Evolutionary conservation across 2,888 invertebrate species (phyloP).

Genomic region (Eupithecia tripunctaria): DNA sequence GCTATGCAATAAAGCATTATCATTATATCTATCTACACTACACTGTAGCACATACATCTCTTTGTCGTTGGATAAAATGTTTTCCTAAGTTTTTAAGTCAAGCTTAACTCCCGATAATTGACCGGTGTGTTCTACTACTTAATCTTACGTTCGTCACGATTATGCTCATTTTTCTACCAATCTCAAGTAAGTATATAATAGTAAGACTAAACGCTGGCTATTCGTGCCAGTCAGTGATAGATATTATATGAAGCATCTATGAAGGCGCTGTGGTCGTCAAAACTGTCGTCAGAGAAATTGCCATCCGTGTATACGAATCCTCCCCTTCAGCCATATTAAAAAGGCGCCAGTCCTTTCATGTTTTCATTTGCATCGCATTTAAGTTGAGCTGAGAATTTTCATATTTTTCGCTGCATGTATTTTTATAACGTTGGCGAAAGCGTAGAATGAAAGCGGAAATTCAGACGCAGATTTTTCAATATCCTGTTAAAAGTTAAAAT

Average conservation of each 20-base stretch:
- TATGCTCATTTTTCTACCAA: neutral
- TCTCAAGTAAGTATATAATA: no score
- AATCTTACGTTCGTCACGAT: neutral
- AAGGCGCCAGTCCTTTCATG: constrained; percentile 22
- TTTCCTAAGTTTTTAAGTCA: neutral
- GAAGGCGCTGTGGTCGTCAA: neutral
- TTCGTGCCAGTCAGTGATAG: neutral
- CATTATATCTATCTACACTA: neutral
- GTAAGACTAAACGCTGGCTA: neutral
- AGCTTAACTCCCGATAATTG: neutral
- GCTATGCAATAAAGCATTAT: no score
- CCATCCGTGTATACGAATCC: neutral
- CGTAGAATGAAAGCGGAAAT: constrained; percentile 18
- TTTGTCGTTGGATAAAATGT: neutral
- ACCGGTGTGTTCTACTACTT: no score
- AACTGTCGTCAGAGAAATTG: neutral
- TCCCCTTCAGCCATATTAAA: constrained; percentile 11
- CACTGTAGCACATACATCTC: neutral
- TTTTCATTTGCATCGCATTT: constrained; percentile 33
- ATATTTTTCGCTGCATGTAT: constrained; percentile 34
- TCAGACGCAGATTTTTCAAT: constrained; percentile 18
- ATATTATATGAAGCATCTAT: no score
- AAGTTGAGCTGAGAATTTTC: constrained; percentile 23
- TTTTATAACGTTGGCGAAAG: constrained; percentile 30
- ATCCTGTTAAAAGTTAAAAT: constrained; percentile 15